Evolutionary conservation across 2,113 vertebrate species (phyloP), one percentile per base, ranked within the genome.

Genomic region (Chauna torquata): DNA sequence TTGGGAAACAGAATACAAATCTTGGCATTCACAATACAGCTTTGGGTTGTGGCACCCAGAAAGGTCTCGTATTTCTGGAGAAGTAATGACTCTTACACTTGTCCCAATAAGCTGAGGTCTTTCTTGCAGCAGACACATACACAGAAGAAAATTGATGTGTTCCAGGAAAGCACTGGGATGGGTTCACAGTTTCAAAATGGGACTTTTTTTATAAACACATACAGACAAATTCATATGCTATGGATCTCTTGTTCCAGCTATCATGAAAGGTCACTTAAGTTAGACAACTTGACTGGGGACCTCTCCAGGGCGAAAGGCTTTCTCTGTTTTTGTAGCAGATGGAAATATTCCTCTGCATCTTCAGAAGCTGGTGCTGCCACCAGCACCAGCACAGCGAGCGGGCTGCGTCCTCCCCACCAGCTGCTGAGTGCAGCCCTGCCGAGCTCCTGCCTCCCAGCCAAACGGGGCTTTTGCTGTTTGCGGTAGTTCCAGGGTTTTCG

Each of bases 101-200:
- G 91, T 70, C 82, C 74, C 54, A 40, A 12, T 28, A 54, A 90
- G 86, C 64, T 71, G 92, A 81, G 80, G 68, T 75, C 86, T 86
- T 93, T 70, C 88, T 92, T 84, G 83, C 12, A 86, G 42, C 68
- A 95, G 79, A 58, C 20, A 62, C 4, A 2, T 79, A 55, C 54
- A 83, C 36, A 70, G 64, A 92, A 94, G 64, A 77, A 92, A 95
- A 91, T 27, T 81, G 82, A 94, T 38, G 66, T 82, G 78, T 82
- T 94, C 68, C 83, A 89, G 83, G 89, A 91, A 91, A 92, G 83
- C 80, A 75, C 22, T 58, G 65, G 27, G n/a, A 50, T 68, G 72
- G 88, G 80, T 38, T 94, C 80, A 91, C 82, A 66, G 65, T 69
- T 78, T 59, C 42, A 82, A 54, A 23, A 68, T 22, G 38, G 50